Conservation (phyloP, 2,888 invertebrate species). For the Willowsia nigromaculata region DNA sequence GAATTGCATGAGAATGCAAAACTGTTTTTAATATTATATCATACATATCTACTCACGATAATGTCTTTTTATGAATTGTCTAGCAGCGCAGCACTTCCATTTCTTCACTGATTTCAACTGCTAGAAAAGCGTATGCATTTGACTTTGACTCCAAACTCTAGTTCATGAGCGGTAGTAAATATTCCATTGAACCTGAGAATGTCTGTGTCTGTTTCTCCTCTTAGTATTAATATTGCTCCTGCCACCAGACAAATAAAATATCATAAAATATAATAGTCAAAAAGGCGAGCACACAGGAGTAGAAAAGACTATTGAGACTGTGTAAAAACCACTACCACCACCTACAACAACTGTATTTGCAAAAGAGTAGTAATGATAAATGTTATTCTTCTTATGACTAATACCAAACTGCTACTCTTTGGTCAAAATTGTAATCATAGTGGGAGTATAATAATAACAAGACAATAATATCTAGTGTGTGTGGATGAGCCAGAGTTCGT, state of each 20-base stretch:
- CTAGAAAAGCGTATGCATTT: not conserved
- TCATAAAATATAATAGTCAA: not conserved
- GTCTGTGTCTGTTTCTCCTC: not conserved
- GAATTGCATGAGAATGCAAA: too few relatives aligned
- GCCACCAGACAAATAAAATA: slow-evolving; percentile 27
- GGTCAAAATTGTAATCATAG: slow-evolving; percentile 5
- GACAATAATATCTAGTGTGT: not conserved
- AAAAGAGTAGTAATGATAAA: not conserved
- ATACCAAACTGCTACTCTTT: not conserved
- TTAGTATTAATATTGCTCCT: not conserved
- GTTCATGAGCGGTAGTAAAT: slow-evolving; percentile 2
- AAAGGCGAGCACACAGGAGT: not conserved
- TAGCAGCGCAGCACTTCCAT: not conserved
- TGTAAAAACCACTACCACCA: not conserved
- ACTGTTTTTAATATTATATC: too few relatives aligned
- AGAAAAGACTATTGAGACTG: not conserved
- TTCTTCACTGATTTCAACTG: not conserved
- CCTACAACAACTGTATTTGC: slow-evolving; percentile 2
- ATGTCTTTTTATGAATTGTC: not conserved
- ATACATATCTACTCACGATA: not conserved
- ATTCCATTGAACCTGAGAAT: slow-evolving; percentile 4
- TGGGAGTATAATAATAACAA: slow-evolving; percentile 9
- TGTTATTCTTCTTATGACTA: slow-evolving; percentile 2
- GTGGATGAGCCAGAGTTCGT: not conserved
- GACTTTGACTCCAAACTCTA: not conserved